A percentile compares a stretch with the other conserved stretches of the same genome.
phyloP scores from a whole-genome alignment of 2,888 invertebrate genomes.

The Chydorus sphaericus region DNA sequence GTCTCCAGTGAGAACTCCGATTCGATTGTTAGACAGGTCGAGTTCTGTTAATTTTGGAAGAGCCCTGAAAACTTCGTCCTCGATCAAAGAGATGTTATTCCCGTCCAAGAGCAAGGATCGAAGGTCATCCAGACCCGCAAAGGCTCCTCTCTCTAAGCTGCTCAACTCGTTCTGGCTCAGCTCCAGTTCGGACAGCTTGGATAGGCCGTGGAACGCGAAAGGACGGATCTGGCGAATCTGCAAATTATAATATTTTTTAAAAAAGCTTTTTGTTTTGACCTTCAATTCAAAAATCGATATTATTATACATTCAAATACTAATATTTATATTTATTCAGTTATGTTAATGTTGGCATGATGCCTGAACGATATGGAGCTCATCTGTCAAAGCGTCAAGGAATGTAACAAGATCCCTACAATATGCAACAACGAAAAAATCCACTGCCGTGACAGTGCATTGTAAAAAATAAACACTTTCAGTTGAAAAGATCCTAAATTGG shows the following conservation, averaged over 20 bases:
- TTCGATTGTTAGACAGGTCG: constrained; percentile 39
- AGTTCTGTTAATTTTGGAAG: constrained; percentile 22
- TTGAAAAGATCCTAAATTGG: too few species aligned
- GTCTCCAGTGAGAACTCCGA: constrained; percentile 55
- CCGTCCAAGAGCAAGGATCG: constrained; percentile 50
- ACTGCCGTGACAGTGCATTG: too few species aligned
- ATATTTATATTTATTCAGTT: too few species aligned
- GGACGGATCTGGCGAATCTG: constrained; percentile 1
- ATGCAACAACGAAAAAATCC: too few species aligned
- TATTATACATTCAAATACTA: too few species aligned
- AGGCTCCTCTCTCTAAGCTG: constrained; percentile 45
- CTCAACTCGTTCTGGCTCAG: constrained; percentile 60
- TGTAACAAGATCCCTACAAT: too few species aligned
- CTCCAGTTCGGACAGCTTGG: constrained; percentile 55
- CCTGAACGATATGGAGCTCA: too few species aligned
- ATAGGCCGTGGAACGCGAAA: constrained; percentile 49
- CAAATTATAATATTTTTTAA: neutral
- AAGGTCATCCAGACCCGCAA: constrained; percentile 54
- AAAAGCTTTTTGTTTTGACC: too few species aligned
- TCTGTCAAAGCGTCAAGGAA: too few species aligned
- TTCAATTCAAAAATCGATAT: too few species aligned
- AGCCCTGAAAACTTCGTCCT: constrained; percentile 23
- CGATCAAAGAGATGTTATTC: constrained; percentile 40
- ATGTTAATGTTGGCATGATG: too few species aligned
- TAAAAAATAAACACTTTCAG: too few species aligned